Conservation (phyloP, 2,888 invertebrate species). For the Nephrocerus scutellatus region DNA sequence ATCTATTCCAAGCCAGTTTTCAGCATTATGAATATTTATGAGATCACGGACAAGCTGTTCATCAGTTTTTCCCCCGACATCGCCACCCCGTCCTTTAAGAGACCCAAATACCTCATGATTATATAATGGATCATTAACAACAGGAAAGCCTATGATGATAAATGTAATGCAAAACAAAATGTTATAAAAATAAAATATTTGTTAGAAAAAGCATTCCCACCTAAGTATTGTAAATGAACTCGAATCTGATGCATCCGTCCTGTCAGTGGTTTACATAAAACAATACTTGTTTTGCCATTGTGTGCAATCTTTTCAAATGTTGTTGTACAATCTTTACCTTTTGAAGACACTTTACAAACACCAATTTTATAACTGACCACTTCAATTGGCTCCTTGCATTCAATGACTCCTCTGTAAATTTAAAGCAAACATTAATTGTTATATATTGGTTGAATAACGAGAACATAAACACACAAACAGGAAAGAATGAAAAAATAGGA, state of each 20-base stretch:
- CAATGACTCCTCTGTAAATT: constrained; percentile 63
- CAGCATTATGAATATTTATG: constrained; percentile 87
- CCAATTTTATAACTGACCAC: constrained; percentile 94
- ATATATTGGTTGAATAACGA: constrained; percentile 1
- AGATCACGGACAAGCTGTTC: constrained; percentile 83
- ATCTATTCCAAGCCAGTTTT: constrained; percentile 89
- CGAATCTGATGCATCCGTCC: constrained; percentile 99
- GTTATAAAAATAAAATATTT: too few relatives aligned
- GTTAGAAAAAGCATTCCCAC: constrained; percentile 57
- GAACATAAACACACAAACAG: neutral
- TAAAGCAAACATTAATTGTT: constrained; percentile 2
- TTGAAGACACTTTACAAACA: constrained; percentile 86
- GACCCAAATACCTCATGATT: constrained; percentile 95
- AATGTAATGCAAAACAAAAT: too few relatives aligned
- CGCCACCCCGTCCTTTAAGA: constrained; percentile 79
- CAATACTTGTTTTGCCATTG: constrained; percentile 86
- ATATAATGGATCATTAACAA: constrained; percentile 95
- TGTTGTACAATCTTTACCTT: constrained; percentile 89
- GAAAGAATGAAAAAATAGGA: constrained; percentile 1
- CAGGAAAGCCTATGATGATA: constrained; percentile 71
- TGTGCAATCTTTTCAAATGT: constrained; percentile 83
- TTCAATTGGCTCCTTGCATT: constrained; percentile 85
- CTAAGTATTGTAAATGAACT: constrained; percentile 95
- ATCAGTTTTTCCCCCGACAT: constrained; percentile 80
- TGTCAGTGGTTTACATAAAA: constrained; percentile 88